Evolutionary conservation across 92 coral and sea anemone genomes (phyloP).

Genomic region (Plumapathes pennacea): DNA sequence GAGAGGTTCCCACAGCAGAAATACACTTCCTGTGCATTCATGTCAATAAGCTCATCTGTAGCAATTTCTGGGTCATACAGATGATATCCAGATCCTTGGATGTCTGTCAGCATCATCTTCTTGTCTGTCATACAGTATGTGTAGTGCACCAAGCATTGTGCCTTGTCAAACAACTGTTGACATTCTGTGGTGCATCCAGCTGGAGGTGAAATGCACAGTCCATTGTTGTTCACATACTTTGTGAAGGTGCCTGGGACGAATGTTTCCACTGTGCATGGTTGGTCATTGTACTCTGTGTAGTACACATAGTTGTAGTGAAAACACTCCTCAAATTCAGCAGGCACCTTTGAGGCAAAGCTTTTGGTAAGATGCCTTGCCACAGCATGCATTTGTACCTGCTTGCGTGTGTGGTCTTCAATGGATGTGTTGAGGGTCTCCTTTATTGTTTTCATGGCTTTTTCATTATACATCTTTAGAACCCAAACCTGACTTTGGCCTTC

Average conservation of each 20-base stretch:
- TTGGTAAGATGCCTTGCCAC: conserved; percentile 63
- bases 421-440: conserved; percentile 14
- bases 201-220: conserved; percentile 23
- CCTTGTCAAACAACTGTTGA: conserved; percentile 38
- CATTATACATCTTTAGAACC: conserved; percentile 42
- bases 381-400: conserved; percentile 61
- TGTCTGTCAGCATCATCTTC: conserved; percentile 54
- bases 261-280: conserved; percentile 59
- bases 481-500: conserved; percentile 22
- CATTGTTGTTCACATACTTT: conserved; percentile 54
- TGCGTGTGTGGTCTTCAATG: conserved; percentile 36
- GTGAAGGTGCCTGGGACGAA: conserved; percentile 60
- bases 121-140: conserved; percentile 22
- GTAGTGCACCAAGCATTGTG: conserved; percentile 59
- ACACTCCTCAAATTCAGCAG: conserved; percentile 46
- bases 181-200: conserved; percentile 35
- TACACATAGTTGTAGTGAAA: conserved; percentile 48
- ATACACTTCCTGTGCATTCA: conserved; percentile 34
- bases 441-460: conserved; percentile 33
- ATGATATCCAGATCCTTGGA: conserved; percentile 46
- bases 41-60: conserved; percentile 49
- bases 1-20: conserved; percentile 51
- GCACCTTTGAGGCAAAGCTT: conserved; percentile 28
- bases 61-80: conserved; percentile 67
- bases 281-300: conserved; percentile 44